Base-by-base conservation (phyloP, 1,140 invertebrate genomes). In the Spodoptera litura region DNA sequence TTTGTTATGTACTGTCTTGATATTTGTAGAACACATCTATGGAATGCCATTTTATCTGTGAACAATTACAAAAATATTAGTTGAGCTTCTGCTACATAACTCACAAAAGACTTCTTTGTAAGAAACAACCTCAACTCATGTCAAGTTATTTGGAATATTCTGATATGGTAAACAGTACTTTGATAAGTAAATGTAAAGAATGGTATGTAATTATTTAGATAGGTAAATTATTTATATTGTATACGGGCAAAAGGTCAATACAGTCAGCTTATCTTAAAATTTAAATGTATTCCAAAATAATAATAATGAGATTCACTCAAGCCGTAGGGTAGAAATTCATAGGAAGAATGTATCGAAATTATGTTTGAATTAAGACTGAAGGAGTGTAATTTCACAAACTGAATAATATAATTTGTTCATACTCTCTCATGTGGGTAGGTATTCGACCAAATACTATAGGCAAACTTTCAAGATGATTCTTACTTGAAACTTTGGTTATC, bases 41-140 rank as follows among this genome's bases (percentile, higher is more conserved):
- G 93, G 13, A 93, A 80, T 52, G 83, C 82, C 91, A 93, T 94
- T 75, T 64, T 51, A 56, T 53, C 58, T 78, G 85, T 73, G 20
- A 82, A 85, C 25, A 31, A 78, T 58, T 74, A 76, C 27, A 1
- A 73, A n/a, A 15, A 13, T 49, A 9, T 64, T 20, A 20, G 2
- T 20, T 10, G 31, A 31, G 31, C 3, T 49, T 62, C 8, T 38
- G 31, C 0, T n/a, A 35, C 20, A 9, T 27, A 11, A 6, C 4
- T 58, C 3, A 11, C 6, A 20, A 8, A 20, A 20, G 20, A 20
- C 20, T 20, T 20, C 0, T 20, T 20, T 20, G 20, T 20, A 20
- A 20, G 20, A 20, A 44, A 44, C 38, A 44, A 44, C 5, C 1
- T 44, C 6, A 44, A 44, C 38, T 44, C 9, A 10, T 9, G 6